Percentiles rank a stretch among this genome's conserved stretches.
phyloP scores from a whole-genome alignment of 2,113 vertebrate species.

The Physeter macrocephalus region DNA sequence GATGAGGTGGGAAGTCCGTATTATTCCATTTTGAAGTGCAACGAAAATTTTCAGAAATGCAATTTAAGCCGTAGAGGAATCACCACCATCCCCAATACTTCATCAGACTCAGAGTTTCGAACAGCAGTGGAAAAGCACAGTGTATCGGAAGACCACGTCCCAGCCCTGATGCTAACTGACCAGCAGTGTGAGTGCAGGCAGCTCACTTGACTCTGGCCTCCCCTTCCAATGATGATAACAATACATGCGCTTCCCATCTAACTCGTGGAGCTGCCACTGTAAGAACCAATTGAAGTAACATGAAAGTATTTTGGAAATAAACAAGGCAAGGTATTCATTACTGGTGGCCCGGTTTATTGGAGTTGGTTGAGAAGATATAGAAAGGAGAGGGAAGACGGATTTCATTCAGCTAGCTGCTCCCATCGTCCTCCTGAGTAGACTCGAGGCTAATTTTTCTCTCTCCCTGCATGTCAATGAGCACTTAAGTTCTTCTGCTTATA shows the following conservation, averaged over 20 bases:
- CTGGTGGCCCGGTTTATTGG: neutral
- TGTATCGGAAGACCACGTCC: neutral
- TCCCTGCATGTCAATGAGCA: neutral
- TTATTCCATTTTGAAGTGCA: neutral
- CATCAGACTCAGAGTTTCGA: neutral
- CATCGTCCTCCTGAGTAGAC: neutral
- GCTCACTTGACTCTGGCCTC: rapidly evolving
- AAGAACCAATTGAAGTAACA: neutral
- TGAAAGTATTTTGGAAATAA: neutral
- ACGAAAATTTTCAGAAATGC: neutral
- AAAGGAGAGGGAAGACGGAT: neutral
- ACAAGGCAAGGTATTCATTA: neutral
- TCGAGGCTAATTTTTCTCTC: neutral
- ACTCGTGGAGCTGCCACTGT: too few relatives aligned
- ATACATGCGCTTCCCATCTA: rapidly evolving
- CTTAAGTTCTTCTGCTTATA: neutral
- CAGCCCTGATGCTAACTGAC: too few relatives aligned
- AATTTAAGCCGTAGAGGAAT: neutral
- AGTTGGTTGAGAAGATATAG: neutral
- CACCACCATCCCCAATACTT: neutral
- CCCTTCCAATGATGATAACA: neutral
- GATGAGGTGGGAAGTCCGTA: neutral
- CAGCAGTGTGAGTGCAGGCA: neutral
- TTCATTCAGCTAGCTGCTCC: neutral
- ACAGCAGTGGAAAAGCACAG: neutral